Percentiles rank a stretch among this genome's conserved stretches.
Evolutionary conservation across 64 coral and sea anemone genomes (phyloP).

Genomic region (Anthopleura sola): DNA sequence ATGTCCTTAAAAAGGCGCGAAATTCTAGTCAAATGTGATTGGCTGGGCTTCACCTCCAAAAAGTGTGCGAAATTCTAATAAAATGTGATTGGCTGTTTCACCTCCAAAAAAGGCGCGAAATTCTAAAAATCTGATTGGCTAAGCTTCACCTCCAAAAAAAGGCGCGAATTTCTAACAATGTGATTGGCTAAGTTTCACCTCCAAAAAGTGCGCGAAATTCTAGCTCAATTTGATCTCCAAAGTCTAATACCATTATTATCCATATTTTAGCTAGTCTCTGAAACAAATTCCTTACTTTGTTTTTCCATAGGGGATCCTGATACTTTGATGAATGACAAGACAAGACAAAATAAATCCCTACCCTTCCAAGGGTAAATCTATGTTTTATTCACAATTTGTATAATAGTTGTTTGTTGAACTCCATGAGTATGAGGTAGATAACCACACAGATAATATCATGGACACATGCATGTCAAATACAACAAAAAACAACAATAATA

Average conservation of each 20-base stretch:
- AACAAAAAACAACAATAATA: neutral
- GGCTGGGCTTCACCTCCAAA: too few species aligned
- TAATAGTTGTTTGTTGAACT: neutral
- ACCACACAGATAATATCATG: neutral
- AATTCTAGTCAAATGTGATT: too few species aligned
- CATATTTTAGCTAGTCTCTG: neutral
- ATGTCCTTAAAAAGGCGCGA: too few species aligned
- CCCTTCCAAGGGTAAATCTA: neutral
- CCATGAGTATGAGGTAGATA: neutral
- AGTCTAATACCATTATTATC: neutral
- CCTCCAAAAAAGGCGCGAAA: neutral
- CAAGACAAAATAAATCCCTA: neutral
- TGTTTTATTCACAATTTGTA: conserved; percentile 11
- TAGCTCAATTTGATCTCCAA: too few species aligned
- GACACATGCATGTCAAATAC: neutral
- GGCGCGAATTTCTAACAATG: neutral
- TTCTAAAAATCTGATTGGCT: neutral
- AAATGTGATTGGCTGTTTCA: neutral
- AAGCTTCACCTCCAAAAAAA: too few species aligned
- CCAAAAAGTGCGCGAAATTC: neutral
- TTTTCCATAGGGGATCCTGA: neutral
- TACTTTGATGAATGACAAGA: neutral
- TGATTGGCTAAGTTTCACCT: neutral
- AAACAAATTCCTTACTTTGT: neutral
- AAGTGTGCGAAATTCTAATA: neutral